Percentiles rank a stretch among this genome's conserved stretches.
phyloP scores from a whole-genome alignment of 1,140 invertebrate species.

The Solenopsis fugax region DNA sequence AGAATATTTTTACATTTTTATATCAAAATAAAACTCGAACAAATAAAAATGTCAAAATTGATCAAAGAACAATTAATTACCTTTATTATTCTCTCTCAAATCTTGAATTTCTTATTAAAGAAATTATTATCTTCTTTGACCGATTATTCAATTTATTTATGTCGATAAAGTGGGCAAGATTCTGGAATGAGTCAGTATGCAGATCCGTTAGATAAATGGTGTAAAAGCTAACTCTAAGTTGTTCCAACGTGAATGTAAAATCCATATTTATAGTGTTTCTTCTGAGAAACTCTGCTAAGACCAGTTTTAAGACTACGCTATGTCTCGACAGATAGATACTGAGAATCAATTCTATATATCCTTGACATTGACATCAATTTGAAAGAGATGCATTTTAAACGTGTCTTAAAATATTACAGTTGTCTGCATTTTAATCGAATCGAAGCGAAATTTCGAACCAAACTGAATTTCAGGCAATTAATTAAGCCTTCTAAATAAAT shows the following conservation, averaged over 20 bases:
- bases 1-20: no score
- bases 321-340: not conserved
- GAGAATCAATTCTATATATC: not conserved
- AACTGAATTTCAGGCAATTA: not conserved
- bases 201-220: constrained; percentile 12
- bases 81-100: not conserved
- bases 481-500: not conserved
- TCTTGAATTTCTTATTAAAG: not conserved
- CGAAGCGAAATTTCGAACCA: not conserved
- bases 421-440: not conserved
- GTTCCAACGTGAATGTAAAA: not conserved
- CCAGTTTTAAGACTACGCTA: not conserved
- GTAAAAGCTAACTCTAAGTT: not conserved
- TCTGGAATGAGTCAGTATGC: not conserved
- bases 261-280: not conserved
- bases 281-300: not conserved
- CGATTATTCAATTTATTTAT: not conserved
- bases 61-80: no score
- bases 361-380: not conserved
- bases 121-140: not conserved
- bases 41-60: no score
- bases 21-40: no score
- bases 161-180: not conserved
- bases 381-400: not conserved
- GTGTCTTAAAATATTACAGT: not conserved